phyloP scores from a whole-genome alignment of 2,797 vertebrate species.

The Tinamus major region DNA sequence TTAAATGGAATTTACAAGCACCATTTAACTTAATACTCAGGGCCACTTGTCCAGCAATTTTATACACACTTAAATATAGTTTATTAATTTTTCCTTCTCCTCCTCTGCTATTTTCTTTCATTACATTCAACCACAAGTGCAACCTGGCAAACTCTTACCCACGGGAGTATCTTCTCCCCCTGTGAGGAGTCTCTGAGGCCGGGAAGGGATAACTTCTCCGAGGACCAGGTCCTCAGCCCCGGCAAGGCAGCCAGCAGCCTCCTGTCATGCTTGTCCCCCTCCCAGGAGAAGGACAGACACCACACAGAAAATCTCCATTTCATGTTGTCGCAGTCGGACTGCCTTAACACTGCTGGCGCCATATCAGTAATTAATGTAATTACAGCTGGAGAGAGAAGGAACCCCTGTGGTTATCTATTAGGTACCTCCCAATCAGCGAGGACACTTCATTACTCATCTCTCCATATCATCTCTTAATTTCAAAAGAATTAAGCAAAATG shows the following conservation, averaged over 20 bases:
- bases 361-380: conserved; percentile 77
- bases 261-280: neutral
- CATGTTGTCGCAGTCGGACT: conserved; percentile 47
- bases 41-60: conserved; percentile 51
- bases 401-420: conserved; percentile 77
- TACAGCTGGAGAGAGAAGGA: conserved; percentile 72
- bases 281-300: neutral
- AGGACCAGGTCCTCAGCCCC: neutral
- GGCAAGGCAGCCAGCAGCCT: neutral
- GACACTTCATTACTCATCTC: conserved; percentile 73
- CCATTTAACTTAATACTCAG: conserved; percentile 58
- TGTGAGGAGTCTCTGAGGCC: neutral
- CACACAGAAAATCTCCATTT: conserved; percentile 32
- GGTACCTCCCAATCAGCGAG: conserved; percentile 71
- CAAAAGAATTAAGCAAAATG: conserved; percentile 74
- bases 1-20: conserved; percentile 66
- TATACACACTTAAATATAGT: conserved; percentile 26
- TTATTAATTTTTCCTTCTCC: conserved; percentile 48
- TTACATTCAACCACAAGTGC: neutral
- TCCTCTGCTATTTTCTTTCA: conserved; percentile 21
- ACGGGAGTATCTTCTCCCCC: neutral
- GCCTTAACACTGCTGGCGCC: conserved; percentile 66
- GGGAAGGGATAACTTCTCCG: neutral
- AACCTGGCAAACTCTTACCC: neutral
- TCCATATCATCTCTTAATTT: conserved; percentile 69